Conservation (phyloP, 2,888 invertebrate species). For the Stenodera caucasica region DNA sequence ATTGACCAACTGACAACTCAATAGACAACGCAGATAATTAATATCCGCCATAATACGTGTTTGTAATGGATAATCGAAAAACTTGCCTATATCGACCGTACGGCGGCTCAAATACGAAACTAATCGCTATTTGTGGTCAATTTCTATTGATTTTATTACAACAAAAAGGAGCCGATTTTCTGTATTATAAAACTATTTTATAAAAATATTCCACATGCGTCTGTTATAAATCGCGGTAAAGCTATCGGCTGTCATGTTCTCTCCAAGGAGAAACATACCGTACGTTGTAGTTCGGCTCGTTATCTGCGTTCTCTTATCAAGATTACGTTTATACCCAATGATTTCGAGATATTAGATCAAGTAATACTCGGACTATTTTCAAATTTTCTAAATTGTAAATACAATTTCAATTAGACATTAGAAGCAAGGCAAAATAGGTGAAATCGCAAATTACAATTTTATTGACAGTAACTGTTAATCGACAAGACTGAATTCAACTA, state of each 20-base stretch:
- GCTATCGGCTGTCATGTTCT: constrained; percentile 36
- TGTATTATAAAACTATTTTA: not conserved
- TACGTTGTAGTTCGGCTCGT: constrained; percentile 35
- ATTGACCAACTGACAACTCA: constrained; percentile 24
- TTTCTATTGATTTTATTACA: not conserved
- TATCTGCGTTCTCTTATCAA: constrained; percentile 25
- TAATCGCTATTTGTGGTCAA: not conserved
- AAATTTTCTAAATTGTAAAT: too few species aligned
- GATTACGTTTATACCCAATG: constrained; percentile 20
- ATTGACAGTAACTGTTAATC: constrained; percentile 22
- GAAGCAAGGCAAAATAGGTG: too few species aligned
- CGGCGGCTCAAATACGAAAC: not conserved
- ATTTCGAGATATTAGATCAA: constrained; percentile 24
- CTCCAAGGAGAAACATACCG: constrained; percentile 31
- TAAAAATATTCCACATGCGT: constrained; percentile 28
- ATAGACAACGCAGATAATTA: constrained; percentile 24
- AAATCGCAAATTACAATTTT: constrained; percentile 19
- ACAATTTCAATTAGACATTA: too few species aligned
- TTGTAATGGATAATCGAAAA: constrained; percentile 15
- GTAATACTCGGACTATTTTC: too few species aligned
- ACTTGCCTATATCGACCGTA: constrained; percentile 12
- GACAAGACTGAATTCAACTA: not conserved
- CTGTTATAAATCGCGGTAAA: constrained; percentile 32
- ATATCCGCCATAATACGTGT: constrained; percentile 17
- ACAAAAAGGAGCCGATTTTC: not conserved